phyloP scores from a whole-genome alignment of 2,888 invertebrate genomes.

The Malacosoma neustria region DNA sequence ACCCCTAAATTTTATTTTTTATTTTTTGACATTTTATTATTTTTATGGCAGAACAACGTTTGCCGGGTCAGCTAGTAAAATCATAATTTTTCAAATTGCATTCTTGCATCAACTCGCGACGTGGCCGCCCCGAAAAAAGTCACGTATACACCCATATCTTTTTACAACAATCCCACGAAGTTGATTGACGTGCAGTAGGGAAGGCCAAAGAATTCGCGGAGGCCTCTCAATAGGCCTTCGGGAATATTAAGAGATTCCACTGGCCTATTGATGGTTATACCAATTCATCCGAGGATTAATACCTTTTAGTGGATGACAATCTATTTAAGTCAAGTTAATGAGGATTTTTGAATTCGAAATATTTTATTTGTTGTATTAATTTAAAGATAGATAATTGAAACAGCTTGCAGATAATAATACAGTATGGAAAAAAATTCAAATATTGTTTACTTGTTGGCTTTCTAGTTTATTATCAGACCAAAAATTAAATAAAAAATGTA shows the following conservation, averaged over 20 bases:
- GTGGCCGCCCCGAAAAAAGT: neutral
- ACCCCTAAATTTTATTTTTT: too few relatives aligned
- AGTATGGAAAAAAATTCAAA: too few relatives aligned
- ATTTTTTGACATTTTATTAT: too few relatives aligned
- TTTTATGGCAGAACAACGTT: too few relatives aligned
- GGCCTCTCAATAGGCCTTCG: conserved; percentile 36
- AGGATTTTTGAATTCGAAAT: neutral
- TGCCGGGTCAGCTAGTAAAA: too few relatives aligned
- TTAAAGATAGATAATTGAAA: too few relatives aligned
- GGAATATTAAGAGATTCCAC: conserved; percentile 44
- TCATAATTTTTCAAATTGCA: too few relatives aligned
- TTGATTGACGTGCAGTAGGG: conserved; percentile 54
- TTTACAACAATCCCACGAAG: conserved; percentile 47
- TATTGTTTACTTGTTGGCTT: too few relatives aligned
- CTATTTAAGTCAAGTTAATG: conserved; percentile 9
- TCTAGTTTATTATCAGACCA: too few relatives aligned
- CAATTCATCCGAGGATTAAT: conserved; percentile 33
- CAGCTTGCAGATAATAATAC: too few relatives aligned
- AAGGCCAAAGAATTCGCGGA: conserved; percentile 56
- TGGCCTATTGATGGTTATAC: conserved; percentile 31
- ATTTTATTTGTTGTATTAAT: too few relatives aligned
- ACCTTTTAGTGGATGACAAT: conserved; percentile 9
- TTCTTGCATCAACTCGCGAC: neutral
- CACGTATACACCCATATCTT: conserved; percentile 28
- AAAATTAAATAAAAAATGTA: too few relatives aligned